Evolutionary conservation across 2,113 vertebrate genomes (phyloP).

Genomic region (Scortum barcoo): DNA sequence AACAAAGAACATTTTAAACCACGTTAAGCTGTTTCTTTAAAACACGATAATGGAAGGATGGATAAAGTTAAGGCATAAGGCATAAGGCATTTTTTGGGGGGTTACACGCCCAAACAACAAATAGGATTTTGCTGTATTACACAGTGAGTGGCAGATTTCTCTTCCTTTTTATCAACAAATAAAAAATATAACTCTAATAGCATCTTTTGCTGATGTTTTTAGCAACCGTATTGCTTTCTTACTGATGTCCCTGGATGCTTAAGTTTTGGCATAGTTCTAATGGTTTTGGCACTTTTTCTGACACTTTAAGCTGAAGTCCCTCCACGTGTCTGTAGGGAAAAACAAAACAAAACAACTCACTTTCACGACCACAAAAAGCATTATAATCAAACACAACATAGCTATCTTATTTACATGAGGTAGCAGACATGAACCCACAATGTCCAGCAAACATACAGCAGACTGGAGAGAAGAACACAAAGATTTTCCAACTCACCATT

Average conservation of each 20-base stretch:
- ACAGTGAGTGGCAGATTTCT: slow-evolving; percentile 32
- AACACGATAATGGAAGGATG: neutral
- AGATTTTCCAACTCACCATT: slow-evolving; percentile 88
- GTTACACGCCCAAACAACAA: no score
- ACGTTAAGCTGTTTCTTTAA: slow-evolving; percentile 18
- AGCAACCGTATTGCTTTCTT: neutral
- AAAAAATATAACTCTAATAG: neutral
- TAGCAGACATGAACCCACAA: neutral
- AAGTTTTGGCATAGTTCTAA: slow-evolving; percentile 85
- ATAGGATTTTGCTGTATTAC: neutral
- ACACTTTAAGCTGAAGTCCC: slow-evolving; percentile 85
- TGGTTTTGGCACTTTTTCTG: slow-evolving; percentile 20
- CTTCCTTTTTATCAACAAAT: neutral
- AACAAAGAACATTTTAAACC: slow-evolving; percentile 52
- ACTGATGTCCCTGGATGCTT: slow-evolving; percentile 29
- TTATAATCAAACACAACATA: neutral
- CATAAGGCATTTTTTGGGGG: no score
- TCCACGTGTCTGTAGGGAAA: slow-evolving; percentile 90
- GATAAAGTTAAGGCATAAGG: no score
- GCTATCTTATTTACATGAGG: neutral
- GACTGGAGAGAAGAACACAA: neutral
- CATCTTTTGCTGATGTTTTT: neutral
- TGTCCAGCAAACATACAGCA: neutral
- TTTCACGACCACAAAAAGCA: neutral
- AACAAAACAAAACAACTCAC: slow-evolving; percentile 63